These are phyloP conservation scores for Wasmannia auropunctata DNA, from an alignment of 1,140 invertebrate genomes.

Conservation along the genomic window DNA sequence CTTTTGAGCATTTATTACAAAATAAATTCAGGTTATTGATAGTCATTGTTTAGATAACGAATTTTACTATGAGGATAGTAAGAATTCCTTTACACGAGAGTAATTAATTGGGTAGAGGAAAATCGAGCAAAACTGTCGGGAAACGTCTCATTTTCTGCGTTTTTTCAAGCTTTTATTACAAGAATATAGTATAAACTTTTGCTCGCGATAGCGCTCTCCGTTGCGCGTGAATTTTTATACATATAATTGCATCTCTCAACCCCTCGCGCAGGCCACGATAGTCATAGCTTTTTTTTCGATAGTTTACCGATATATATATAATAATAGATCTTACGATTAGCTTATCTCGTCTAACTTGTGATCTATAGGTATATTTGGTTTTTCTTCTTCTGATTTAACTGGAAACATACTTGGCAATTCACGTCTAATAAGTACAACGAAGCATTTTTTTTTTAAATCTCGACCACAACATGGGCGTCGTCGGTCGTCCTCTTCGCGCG, in stretches of 20 bases:
- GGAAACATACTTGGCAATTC: slow-evolving; percentile 85
- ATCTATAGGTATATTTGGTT: slow-evolving; percentile 74
- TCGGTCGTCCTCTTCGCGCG: slow-evolving; percentile 18
- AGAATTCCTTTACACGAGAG: not conserved
- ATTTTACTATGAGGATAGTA: not conserved
- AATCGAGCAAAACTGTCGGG: not conserved
- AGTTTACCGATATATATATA: slow-evolving; percentile 79
- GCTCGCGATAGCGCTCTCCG: slow-evolving; percentile 62
- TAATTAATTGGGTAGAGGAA: slow-evolving; percentile 3
- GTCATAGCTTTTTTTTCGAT: slow-evolving; percentile 80
- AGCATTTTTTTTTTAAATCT: slow-evolving; percentile 75
- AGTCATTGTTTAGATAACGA: not conserved
- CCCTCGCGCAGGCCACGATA: slow-evolving; percentile 78
- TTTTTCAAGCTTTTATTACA: slow-evolving; percentile 83
- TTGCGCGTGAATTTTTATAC: slow-evolving; percentile 73
- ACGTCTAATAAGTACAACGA: slow-evolving; percentile 85
- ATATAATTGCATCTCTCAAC: slow-evolving; percentile 71
- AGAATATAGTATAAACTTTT: slow-evolving; percentile 86
- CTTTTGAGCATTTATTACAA: slow-evolving; percentile 17
- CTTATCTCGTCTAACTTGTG: slow-evolving; percentile 75
- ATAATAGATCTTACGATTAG: slow-evolving; percentile 77
- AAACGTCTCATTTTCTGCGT: slow-evolving; percentile 35
- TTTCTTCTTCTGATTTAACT: slow-evolving; percentile 75
- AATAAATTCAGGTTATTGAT: not conserved
- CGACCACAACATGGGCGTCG: slow-evolving; percentile 34